Evolutionary conservation across 2,888 invertebrate genomes (phyloP).

Genomic region (Microplitis manilae): DNA sequence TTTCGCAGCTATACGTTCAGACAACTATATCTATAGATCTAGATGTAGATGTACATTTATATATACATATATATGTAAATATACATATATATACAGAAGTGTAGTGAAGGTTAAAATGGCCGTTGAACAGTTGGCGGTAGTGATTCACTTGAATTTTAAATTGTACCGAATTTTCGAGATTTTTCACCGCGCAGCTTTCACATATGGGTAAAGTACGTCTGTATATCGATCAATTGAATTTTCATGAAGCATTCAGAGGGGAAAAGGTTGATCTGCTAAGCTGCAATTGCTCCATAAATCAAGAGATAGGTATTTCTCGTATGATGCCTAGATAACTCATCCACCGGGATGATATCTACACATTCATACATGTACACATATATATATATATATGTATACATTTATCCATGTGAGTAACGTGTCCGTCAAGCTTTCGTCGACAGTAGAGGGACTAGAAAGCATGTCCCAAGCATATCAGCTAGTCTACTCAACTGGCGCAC

Average conservation of each 20-base stretch:
- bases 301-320: slow-evolving; percentile 45
- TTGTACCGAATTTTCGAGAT: slow-evolving; percentile 9
- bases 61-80: slow-evolving; percentile 16
- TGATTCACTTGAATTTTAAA: slow-evolving; percentile 21
- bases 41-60: neutral
- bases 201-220: neutral
- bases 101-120: neutral
- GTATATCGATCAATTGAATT: slow-evolving; percentile 29
- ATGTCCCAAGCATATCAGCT: neutral
- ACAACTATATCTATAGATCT: neutral
- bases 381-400: slow-evolving; percentile 17
- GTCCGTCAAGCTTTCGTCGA: slow-evolving; percentile 48
- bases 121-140: slow-evolving; percentile 11
- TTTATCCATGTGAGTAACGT: slow-evolving; percentile 38
- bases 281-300: slow-evolving; percentile 49
- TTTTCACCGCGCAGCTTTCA: slow-evolving; percentile 13
- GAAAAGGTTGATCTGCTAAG: slow-evolving; percentile 29
- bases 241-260: slow-evolving; percentile 26
- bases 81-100: neutral
- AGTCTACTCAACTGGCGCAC: slow-evolving; percentile 16
- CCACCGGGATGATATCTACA: slow-evolving; percentile 15
- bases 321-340: slow-evolving; percentile 35
- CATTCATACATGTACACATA: slow-evolving; percentile 27
- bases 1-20: slow-evolving; percentile 2
- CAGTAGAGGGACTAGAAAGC: slow-evolving; percentile 10